phyloP scores from a whole-genome alignment of 2,888 invertebrate genomes.

The Diaperis boleti region DNA sequence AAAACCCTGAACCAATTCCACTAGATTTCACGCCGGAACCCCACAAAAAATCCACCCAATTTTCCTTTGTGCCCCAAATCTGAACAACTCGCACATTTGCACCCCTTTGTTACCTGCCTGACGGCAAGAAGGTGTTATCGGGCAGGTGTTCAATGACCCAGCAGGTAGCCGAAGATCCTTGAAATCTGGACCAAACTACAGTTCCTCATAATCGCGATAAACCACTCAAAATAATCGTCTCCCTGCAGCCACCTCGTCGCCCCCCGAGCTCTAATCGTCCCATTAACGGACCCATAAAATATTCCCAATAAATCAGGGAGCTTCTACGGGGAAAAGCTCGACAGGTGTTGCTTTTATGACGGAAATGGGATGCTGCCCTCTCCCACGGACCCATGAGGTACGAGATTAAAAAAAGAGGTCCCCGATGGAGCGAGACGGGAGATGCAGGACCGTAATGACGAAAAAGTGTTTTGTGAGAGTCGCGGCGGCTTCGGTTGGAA shows the following conservation, averaged over 20 bases:
- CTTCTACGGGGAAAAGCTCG: constrained; percentile 11
- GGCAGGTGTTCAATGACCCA: constrained; percentile 8
- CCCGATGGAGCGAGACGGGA: constrained; percentile 9
- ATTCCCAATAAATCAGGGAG: not conserved
- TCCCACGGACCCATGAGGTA: constrained; percentile 19
- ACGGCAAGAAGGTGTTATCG: constrained; percentile 1
- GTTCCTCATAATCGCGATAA: no score
- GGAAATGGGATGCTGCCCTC: constrained; percentile 29
- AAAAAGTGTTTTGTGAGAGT: no score
- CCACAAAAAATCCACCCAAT: not conserved
- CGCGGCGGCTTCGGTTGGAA: constrained; percentile 8
- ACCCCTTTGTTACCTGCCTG: constrained; percentile 1
- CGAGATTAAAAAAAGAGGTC: constrained; percentile 8
- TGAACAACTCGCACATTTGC: not conserved
- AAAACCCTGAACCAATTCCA: no score
- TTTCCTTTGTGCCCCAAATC: not conserved
- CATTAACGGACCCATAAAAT: constrained; percentile 6
- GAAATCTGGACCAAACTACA: not conserved
- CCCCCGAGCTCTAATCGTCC: no score
- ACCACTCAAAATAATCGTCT: no score
- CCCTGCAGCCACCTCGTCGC: no score
- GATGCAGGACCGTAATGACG: constrained; percentile 12
- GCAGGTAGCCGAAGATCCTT: constrained; percentile 18
- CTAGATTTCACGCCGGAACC: no score
- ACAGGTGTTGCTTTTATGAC: constrained; percentile 33